Conservation (phyloP, 2,797 vertebrate species). For the Schizopygopsis malacanthus region DNA sequence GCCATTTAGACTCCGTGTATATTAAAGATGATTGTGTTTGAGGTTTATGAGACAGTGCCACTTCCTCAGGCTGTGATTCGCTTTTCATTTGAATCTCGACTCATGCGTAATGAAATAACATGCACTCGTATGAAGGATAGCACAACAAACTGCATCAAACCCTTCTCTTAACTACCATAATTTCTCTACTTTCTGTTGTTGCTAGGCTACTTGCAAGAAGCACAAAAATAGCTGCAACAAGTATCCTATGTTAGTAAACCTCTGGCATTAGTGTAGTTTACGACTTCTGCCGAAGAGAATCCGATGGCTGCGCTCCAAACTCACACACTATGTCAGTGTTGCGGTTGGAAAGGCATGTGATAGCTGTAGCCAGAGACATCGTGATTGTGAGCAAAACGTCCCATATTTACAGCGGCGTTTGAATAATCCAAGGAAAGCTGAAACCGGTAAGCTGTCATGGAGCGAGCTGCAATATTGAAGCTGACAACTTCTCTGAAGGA, state of each 20-base stretch:
- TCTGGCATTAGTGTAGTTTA: constrained; percentile 39
- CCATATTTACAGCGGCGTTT: constrained; percentile 42
- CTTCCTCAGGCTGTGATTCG: constrained; percentile 19
- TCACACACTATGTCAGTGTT: background rate
- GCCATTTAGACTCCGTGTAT: background rate
- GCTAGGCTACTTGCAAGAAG: constrained; percentile 50
- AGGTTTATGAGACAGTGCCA: constrained; percentile 28
- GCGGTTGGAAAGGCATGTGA: background rate
- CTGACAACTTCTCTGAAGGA: constrained; percentile 65
- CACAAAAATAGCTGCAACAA: constrained; percentile 42
- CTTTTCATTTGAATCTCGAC: constrained; percentile 43
- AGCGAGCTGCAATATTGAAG: constrained; percentile 49
- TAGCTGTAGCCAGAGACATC: background rate
- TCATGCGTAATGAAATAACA: constrained; percentile 26
- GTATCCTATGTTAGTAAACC: constrained; percentile 33
- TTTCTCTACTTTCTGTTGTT: constrained; percentile 45
- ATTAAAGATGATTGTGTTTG: constrained; percentile 29
- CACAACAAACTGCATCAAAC: background rate
- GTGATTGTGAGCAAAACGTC: constrained; percentile 25
- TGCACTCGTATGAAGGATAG: background rate
- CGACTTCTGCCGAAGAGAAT: constrained; percentile 15
- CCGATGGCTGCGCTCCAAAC: constrained; percentile 17
- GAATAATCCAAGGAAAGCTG: constrained; percentile 42
- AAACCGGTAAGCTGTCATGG: constrained; percentile 34
- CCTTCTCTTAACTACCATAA: constrained; percentile 2